These are phyloP conservation scores for Cantharis flavilabris DNA, from an alignment of 2,888 invertebrate species.

Conservation along the genomic window DNA sequence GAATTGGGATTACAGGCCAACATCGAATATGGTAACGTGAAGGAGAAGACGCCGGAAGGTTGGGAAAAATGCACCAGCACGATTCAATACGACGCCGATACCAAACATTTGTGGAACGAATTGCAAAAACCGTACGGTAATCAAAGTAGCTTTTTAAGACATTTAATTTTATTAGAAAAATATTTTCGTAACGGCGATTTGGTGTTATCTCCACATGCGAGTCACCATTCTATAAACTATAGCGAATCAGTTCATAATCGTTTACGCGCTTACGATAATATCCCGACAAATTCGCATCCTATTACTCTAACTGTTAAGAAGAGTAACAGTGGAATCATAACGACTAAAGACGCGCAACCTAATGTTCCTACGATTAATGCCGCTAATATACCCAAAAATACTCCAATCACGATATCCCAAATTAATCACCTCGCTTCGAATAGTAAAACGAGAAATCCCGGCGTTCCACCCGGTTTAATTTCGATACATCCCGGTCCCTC, in stretches of 20 bases:
- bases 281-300: conserved; percentile 42
- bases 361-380: conserved; percentile 40
- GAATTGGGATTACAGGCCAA: conserved; percentile 78
- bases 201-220: conserved; percentile 72
- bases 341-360: conserved; percentile 33
- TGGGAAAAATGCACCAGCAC: conserved; percentile 82
- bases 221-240: conserved; percentile 75
- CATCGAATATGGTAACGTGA: conserved; percentile 73
- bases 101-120: conserved; percentile 79
- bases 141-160: conserved; percentile 82
- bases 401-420: conserved; percentile 52
- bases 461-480: conserved; percentile 50
- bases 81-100: conserved; percentile 83
- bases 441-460: conserved; percentile 35
- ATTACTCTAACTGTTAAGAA: conserved; percentile 26
- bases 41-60: conserved; percentile 78
- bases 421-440: conserved; percentile 42
- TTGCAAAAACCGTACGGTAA: conserved; percentile 86
- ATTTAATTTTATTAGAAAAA: conserved; percentile 80
- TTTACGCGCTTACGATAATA: conserved; percentile 75
- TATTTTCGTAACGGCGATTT: conserved; percentile 81
- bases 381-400: conserved; percentile 50
- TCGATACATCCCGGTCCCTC: conserved; percentile 49
- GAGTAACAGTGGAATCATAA: conserved; percentile 43
- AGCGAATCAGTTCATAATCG: conserved; percentile 80